phyloP scores from a whole-genome alignment of 2,797 vertebrate species.

The Adelosebastes latens region DNA sequence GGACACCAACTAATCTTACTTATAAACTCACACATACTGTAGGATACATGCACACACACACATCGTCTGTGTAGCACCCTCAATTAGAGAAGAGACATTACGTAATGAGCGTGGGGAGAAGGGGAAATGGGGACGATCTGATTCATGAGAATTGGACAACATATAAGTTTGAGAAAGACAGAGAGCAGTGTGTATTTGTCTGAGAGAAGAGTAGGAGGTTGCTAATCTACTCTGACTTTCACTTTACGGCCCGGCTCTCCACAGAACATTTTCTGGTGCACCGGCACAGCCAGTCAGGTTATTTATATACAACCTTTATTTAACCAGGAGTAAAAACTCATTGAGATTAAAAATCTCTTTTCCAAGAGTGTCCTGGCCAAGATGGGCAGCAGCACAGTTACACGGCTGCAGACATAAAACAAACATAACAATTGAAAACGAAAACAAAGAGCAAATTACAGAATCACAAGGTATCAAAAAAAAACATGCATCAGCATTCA shows the following conservation, averaged over 20 bases:
- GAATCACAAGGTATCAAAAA: too few species aligned
- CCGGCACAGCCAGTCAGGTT: neutral
- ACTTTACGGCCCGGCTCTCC: slow-evolving; percentile 24
- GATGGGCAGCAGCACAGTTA: too few species aligned
- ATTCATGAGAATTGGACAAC: slow-evolving; percentile 6
- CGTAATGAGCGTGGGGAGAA: neutral
- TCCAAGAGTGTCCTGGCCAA: too few species aligned
- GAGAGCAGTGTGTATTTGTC: slow-evolving; percentile 14
- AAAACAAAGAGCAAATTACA: too few species aligned
- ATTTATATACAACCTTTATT: neutral
- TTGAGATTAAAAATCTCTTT: too few species aligned
- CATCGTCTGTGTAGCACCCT: neutral
- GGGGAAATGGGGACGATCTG: neutral
- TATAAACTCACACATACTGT: neutral
- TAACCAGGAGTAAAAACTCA: too few species aligned
- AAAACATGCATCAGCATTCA: too few species aligned
- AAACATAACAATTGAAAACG: too few species aligned
- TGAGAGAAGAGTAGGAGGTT: neutral
- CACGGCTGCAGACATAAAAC: too few species aligned
- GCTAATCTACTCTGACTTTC: slow-evolving; percentile 47
- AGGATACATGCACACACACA: neutral
- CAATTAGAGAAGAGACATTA: slow-evolving; percentile 4
- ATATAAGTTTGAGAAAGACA: neutral
- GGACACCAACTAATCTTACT: neutral
- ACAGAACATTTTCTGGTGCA: neutral